Base-by-base conservation (phyloP, 2,113 vertebrate genomes). In the Buteo buteo region DNA sequence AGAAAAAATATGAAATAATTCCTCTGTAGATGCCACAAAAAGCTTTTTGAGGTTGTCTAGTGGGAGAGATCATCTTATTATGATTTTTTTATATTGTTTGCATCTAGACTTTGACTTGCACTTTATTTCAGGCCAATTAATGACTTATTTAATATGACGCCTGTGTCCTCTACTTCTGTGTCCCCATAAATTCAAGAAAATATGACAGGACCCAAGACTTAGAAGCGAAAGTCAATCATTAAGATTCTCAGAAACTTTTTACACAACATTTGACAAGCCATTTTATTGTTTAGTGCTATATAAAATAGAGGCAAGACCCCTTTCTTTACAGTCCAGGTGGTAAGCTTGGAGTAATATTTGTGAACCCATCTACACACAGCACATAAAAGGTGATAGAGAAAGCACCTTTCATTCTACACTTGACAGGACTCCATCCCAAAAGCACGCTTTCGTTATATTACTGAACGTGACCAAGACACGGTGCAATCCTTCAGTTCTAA, bases 361-460 rank as follows among this genome's bases (percentile, higher is more conserved):
- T 57, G 66, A 88, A 58, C 8, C 3, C 13, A 40, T 3, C 40
- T 11, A 19, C 0, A 1, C 34, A 31, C 2, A 28, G 9, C 28
- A 83, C 28, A 55, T 12, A 29, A 49, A 92, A 76, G 38, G 5
- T 36, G 45, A 16, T 40, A 17, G 10, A 67, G 22, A 42, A 72
- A 7, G n/a, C 50, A 5, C 15, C 26, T 80, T 82, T 25, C 32
- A 47, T 61, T 57, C 28, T 42, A 11, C n/a, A 45, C 13, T 32
- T 80, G 58, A 49, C 0, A 3, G 17, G 78, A 66, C 29, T 86
- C 34, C 25, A 66, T 40, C 16, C 31, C 19, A 73, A 77, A 66
- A 13, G 2, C 13, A 44, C 0, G 1, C 9, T 58, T 69, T 22
- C 10, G 2, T 54, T 52, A 8, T 59, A 13, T 29, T 50, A 54